Evolutionary conservation across 2,113 vertebrate genomes (phyloP), one percentile per base, ranked within the genome.

Genomic region (Hyperopisus bebe): DNA sequence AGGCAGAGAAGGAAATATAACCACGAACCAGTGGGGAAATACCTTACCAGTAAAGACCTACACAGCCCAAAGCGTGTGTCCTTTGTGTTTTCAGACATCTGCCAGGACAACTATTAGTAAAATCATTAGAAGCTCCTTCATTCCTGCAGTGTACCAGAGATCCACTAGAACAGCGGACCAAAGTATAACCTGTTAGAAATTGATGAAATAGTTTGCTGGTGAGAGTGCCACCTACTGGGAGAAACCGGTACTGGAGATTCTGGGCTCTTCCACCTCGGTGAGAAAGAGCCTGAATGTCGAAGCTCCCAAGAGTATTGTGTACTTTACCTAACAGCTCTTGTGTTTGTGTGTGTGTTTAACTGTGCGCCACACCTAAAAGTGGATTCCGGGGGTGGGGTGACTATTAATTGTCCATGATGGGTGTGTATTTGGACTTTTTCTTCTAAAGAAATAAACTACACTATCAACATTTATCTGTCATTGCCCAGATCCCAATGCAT

Each of bases 221-320:
- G 94, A 95, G 91, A 92, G 93, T 92, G 95, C 93, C 95, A 94
- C 93, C 95, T 95, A 93, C 94, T 94, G 95, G 93, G 88, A 80
- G 2, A 53, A 5, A 35, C 13, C 35, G n/a, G 80, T 27, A 77
- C 15, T 24, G 46, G 46, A 10, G 24, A 19, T 55, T 53, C 50
- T 5, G 27, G 77, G 19, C n/a, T 53, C 39, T 50, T 80, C n/a
- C 39, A 58, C 51, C 48, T 58, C 50, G 66, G 90, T 80, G 58
- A 42, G 48, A 62, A 87, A 51, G 31, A 62, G 39, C 15, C 62
- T 13, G 62, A 70, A 70, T 13, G 31, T 70, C n/a, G 62, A 31
- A 70, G 62, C 62, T 31, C 62, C n/a, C 62, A 4, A 11, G 62
- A 70, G 62, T 70, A 70, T 31, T 70, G 62, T 70, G 62, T 70